Percentiles rank a stretch among this genome's conserved stretches.
Conservation (phyloP, 1,140 invertebrate species). For the Drosophila lacertosa region DNA sequence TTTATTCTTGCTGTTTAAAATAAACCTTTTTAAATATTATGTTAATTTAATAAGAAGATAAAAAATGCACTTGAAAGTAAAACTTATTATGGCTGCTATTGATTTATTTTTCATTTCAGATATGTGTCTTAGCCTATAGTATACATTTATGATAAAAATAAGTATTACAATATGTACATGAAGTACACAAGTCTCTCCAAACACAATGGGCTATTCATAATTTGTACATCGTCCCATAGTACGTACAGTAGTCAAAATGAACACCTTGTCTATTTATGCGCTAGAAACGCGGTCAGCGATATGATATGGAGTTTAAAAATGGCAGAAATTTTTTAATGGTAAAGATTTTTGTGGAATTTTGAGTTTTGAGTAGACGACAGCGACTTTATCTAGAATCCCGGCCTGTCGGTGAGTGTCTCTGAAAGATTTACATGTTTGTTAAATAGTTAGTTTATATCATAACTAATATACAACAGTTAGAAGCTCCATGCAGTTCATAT, state of each 20-base stretch:
- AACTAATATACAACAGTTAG: neutral
- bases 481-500: slow-evolving; percentile 50
- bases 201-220: slow-evolving; percentile 45
- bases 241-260: slow-evolving; percentile 63
- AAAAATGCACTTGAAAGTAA: too few species aligned
- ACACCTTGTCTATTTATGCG: slow-evolving; percentile 71
- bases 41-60: too few species aligned
- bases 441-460: slow-evolving; percentile 15
- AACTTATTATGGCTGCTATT: too few species aligned
- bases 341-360: slow-evolving; percentile 67
- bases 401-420: slow-evolving; percentile 63
- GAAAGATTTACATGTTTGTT: slow-evolving; percentile 61
- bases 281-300: slow-evolving; percentile 54
- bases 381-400: slow-evolving; percentile 56
- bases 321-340: slow-evolving; percentile 65
- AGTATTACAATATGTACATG: slow-evolving; percentile 39
- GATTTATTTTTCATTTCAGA: slow-evolving; percentile 57
- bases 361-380: slow-evolving; percentile 64
- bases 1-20: neutral
- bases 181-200: slow-evolving; percentile 55
- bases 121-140: slow-evolving; percentile 54
- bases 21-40: neutral
- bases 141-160: slow-evolving; percentile 66
- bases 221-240: slow-evolving; percentile 42
- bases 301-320: slow-evolving; percentile 62